These are phyloP conservation scores for Petrolisthes cinctipes DNA, from an alignment of 2,888 invertebrate species.

Conservation along the genomic window DNA sequence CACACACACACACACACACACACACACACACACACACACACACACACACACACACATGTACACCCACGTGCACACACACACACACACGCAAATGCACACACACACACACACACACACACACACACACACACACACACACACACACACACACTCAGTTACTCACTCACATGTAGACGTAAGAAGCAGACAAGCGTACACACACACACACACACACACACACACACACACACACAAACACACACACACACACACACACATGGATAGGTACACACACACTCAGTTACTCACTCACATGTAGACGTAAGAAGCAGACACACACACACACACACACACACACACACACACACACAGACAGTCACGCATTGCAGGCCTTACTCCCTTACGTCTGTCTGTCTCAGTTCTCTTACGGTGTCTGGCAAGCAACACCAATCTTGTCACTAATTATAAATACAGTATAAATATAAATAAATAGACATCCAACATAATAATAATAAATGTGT, in stretches of 20 bases:
- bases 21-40: conserved; percentile 15
- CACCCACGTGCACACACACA: conserved; percentile 23
- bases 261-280: conserved; percentile 18
- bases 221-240: conserved; percentile 39
- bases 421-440: too few relatives aligned
- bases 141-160: conserved; percentile 6
- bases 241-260: conserved; percentile 33
- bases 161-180: neutral
- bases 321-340: conserved; percentile 17
- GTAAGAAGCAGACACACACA: neutral
- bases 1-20: conserved; percentile 23
- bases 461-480: too few relatives aligned
- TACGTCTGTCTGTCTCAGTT: too few relatives aligned
- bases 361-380: neutral
- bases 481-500: too few relatives aligned
- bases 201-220: conserved; percentile 14
- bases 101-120: conserved; percentile 44
- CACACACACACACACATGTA: conserved; percentile 42
- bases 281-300: neutral
- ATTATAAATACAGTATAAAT: too few relatives aligned
- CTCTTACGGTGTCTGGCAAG: too few relatives aligned
- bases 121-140: conserved; percentile 31
- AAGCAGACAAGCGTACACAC: neutral
- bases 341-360: neutral
- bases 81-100: neutral